These are phyloP conservation scores for Octopus sinensis DNA, from an alignment of 1,140 invertebrate genomes.

Conservation along the genomic window DNA sequence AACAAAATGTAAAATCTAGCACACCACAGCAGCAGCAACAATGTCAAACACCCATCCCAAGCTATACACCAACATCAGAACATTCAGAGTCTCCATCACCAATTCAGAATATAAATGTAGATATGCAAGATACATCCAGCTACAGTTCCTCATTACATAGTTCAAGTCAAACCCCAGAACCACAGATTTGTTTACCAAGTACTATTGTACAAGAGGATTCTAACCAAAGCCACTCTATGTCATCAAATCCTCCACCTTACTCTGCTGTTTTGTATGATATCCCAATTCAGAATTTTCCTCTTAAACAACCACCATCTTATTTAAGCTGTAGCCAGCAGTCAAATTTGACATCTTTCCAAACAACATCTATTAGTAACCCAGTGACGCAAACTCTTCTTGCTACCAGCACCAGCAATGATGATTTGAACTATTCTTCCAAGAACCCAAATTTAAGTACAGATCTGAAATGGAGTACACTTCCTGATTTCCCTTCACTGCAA, in stretches of 20 bases:
- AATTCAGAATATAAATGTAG: constrained; percentile 27
- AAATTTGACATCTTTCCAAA: constrained; percentile 30
- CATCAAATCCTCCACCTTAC: constrained; percentile 47
- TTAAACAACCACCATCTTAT: constrained; percentile 56
- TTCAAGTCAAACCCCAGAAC: constrained; percentile 46
- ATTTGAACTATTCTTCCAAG: constrained; percentile 31
- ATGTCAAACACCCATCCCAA: constrained; percentile 2
- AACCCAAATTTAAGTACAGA: constrained; percentile 34
- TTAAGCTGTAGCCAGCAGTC: constrained; percentile 48
- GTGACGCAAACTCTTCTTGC: constrained; percentile 33
- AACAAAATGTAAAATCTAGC: constrained; percentile 21
- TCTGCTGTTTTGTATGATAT: constrained; percentile 34
- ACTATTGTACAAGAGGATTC: not conserved
- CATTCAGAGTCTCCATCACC: constrained; percentile 29
- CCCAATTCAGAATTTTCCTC: constrained; percentile 32
- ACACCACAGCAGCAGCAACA: constrained; percentile 26
- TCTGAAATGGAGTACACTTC: constrained; percentile 37
- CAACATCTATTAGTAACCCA: constrained; percentile 17
- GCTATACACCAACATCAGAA: constrained; percentile 29
- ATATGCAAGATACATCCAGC: constrained; percentile 46
- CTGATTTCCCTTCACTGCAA: constrained; percentile 49
- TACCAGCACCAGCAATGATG: constrained; percentile 32
- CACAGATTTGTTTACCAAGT: constrained; percentile 24
- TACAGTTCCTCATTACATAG: constrained; percentile 35
- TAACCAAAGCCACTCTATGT: constrained; percentile 24